These are phyloP conservation scores for Orycteropus afer DNA, from an alignment of 2,113 vertebrate genomes.

Conservation along the genomic window DNA sequence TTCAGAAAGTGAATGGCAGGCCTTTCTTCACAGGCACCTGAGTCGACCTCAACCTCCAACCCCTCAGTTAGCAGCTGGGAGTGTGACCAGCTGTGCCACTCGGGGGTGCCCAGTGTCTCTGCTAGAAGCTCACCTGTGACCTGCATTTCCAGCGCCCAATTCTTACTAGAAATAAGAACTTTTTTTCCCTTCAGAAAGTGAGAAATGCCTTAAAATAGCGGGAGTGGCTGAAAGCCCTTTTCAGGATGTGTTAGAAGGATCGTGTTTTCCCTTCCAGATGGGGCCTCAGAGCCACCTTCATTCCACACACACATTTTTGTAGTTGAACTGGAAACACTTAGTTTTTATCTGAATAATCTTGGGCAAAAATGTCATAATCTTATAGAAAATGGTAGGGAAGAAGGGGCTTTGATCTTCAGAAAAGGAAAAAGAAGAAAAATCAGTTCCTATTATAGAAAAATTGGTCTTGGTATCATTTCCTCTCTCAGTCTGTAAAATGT, in stretches of 20 bases:
- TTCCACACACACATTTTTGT: background rate
- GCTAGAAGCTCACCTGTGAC: background rate
- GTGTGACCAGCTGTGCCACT: background rate
- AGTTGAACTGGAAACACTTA: background rate
- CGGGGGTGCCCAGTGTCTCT: background rate
- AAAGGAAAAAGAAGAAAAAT: slow-evolving; percentile 5
- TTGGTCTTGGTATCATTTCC: slow-evolving; percentile 30
- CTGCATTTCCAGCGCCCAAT: background rate
- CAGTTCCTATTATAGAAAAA: background rate
- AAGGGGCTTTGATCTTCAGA: background rate
- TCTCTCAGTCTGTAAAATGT: background rate
- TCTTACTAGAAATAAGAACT: slow-evolving; percentile 36
- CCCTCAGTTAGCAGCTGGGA: background rate
- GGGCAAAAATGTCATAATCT: background rate
- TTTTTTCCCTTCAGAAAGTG: background rate
- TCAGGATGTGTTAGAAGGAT: background rate
- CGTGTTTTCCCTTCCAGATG: background rate
- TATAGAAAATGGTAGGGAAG: background rate
- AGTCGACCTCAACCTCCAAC: background rate
- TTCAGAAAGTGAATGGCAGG: background rate
- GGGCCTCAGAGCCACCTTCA: background rate
- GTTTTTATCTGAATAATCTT: slow-evolving; percentile 36
- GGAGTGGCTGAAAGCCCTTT: background rate
- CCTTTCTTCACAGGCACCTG: background rate
- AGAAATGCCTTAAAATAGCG: slow-evolving; percentile 20